Evolutionary conservation across 64 coral and sea anemone species (phyloP).

Genomic region (Anthopleura sola): DNA sequence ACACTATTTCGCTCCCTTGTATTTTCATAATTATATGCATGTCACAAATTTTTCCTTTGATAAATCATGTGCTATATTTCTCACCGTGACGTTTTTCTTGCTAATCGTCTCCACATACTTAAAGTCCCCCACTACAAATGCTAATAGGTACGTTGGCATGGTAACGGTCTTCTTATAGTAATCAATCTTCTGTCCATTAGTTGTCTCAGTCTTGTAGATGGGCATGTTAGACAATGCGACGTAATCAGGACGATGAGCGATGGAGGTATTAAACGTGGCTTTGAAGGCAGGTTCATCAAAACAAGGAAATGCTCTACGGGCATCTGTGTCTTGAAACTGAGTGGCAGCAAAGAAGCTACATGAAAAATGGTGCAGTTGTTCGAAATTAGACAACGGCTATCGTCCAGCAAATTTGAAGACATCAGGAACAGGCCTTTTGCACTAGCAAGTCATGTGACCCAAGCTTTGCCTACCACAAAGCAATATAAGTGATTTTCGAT

Average conservation of each 20-base stretch:
- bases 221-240: conserved; percentile 39
- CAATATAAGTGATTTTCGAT: no score
- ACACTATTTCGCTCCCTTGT: no score
- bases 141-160: conserved; percentile 43
- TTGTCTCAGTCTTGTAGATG: conserved; percentile 3
- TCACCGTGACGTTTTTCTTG: neutral
- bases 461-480: no score
- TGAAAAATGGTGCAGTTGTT: neutral
- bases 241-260: conserved; percentile 11
- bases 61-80: neutral
- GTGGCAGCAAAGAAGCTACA: conserved; percentile 23
- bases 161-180: conserved; percentile 14
- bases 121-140: conserved; percentile 47
- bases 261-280: conserved; percentile 30
- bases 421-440: no score
- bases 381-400: no score
- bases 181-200: neutral
- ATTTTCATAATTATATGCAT: no score
- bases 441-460: no score
- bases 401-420: no score
- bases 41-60: no score
- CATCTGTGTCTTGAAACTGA: conserved; percentile 22
- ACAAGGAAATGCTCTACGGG: conserved; percentile 39
- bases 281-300: conserved; percentile 48
- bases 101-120: neutral